Conservation (phyloP, 2,797 vertebrate genomes). For the Rhynchonycteris naso region DNA sequence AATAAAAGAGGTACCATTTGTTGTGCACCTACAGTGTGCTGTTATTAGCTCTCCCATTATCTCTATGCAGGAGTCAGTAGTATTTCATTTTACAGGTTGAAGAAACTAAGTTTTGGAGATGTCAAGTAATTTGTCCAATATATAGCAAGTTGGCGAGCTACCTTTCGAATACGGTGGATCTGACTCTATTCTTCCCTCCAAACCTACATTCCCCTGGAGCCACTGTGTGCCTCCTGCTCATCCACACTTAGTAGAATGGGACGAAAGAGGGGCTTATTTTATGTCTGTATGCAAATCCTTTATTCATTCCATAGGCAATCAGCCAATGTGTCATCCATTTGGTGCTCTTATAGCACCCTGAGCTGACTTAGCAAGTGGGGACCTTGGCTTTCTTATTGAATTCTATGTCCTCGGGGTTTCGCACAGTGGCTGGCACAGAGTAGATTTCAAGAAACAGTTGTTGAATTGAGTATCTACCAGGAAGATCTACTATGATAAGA, state of each 20-base stretch:
- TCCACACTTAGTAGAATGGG: not conserved
- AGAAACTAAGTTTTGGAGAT: not conserved
- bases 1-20: not conserved
- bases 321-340: not conserved
- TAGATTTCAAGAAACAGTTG: not conserved
- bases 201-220: not conserved
- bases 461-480: not conserved
- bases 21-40: not conserved
- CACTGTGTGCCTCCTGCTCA: not conserved
- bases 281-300: not conserved
- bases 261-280: not conserved
- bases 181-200: not conserved
- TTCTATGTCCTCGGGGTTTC: not conserved
- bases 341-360: not conserved
- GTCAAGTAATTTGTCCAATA: not conserved
- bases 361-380: not conserved
- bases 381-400: not conserved
- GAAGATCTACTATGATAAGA: not conserved
- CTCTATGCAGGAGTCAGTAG: not conserved
- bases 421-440: not conserved
- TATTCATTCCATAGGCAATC: not conserved
- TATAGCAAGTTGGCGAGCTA: not conserved
- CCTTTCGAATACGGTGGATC: not conserved
- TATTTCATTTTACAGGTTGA: not conserved
- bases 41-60: not conserved